phyloP scores from a whole-genome alignment of 2,888 invertebrate genomes.

The Pseudanteris insignis region DNA sequence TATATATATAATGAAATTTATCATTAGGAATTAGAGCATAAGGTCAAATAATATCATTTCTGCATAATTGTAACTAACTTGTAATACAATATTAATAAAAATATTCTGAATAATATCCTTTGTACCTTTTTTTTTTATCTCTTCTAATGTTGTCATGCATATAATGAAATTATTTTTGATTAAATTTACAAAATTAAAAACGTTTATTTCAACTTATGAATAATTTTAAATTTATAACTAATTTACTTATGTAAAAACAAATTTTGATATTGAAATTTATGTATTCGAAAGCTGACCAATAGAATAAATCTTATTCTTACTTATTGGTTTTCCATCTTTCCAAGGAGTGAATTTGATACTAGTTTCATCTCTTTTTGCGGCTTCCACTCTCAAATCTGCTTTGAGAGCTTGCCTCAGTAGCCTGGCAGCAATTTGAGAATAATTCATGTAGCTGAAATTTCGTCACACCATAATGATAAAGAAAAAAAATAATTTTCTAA shows the following conservation, averaged over 20 bases:
- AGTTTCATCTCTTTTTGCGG: conserved; percentile 78
- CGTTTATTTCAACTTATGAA: too few relatives aligned
- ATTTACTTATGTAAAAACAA: too few relatives aligned
- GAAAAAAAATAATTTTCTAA: conserved; percentile 1
- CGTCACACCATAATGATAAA: not conserved
- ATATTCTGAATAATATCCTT: not conserved
- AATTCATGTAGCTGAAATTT: conserved; percentile 87
- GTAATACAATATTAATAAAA: not conserved
- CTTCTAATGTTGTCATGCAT: conserved; percentile 1
- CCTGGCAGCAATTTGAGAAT: conserved; percentile 91
- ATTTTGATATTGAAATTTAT: too few relatives aligned
- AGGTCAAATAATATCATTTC: too few relatives aligned
- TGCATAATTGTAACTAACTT: too few relatives aligned
- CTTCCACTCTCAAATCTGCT: conserved; percentile 77
- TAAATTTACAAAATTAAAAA: not conserved
- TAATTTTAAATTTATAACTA: too few relatives aligned
- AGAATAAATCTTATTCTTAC: conserved; percentile 70
- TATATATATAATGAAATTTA: not conserved
- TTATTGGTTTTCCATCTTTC: conserved; percentile 87
- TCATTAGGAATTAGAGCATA: too few relatives aligned
- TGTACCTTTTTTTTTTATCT: conserved; percentile 2
- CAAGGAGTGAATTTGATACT: conserved; percentile 86
- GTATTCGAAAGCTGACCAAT: not conserved
- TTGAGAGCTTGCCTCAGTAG: conserved; percentile 84
- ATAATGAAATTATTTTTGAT: not conserved